These are phyloP conservation scores for Oreonectes daqikongensis DNA, from an alignment of 2,797 vertebrate genomes.

Conservation along the genomic window DNA sequence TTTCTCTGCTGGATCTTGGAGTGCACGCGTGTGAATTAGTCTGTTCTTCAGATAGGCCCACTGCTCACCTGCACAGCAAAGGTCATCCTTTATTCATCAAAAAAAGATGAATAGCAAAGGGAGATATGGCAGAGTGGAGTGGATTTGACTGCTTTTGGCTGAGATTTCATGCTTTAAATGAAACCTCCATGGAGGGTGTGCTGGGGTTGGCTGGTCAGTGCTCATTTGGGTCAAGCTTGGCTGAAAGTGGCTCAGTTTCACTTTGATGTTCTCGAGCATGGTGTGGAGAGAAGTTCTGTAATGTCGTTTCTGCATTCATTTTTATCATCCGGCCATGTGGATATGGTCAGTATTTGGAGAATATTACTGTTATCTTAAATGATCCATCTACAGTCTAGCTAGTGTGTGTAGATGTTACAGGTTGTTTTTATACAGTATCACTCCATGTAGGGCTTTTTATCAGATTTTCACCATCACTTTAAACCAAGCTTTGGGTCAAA, in stretches of 20 bases:
- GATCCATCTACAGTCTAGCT: no score
- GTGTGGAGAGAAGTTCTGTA: background rate
- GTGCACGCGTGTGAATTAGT: slow-evolving; percentile 31
- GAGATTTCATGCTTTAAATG: slow-evolving; percentile 49
- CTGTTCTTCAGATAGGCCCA: slow-evolving; percentile 30
- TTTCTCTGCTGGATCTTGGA: slow-evolving; percentile 20
- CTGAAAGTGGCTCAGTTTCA: slow-evolving; percentile 17
- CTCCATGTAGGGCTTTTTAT: no score
- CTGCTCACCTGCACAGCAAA: slow-evolving; percentile 52
- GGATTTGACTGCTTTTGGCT: slow-evolving; percentile 43
- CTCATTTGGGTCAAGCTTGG: slow-evolving; percentile 45
- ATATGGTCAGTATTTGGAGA: slow-evolving; percentile 1
- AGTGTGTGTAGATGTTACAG: no score
- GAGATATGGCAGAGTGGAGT: slow-evolving; percentile 40
- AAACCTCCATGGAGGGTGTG: slow-evolving; percentile 24
- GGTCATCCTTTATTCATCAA: slow-evolving; percentile 61
- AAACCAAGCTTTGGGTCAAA: no score
- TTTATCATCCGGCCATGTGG: background rate
- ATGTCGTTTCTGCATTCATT: background rate
- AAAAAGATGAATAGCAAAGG: slow-evolving; percentile 48
- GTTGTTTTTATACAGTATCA: no score
- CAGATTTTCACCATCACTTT: no score
- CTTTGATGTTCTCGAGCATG: slow-evolving; percentile 43
- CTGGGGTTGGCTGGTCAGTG: background rate
- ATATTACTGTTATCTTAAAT: background rate